These are phyloP conservation scores for Erannis defoliaria DNA, from an alignment of 2,888 invertebrate species.

Conservation along the genomic window DNA sequence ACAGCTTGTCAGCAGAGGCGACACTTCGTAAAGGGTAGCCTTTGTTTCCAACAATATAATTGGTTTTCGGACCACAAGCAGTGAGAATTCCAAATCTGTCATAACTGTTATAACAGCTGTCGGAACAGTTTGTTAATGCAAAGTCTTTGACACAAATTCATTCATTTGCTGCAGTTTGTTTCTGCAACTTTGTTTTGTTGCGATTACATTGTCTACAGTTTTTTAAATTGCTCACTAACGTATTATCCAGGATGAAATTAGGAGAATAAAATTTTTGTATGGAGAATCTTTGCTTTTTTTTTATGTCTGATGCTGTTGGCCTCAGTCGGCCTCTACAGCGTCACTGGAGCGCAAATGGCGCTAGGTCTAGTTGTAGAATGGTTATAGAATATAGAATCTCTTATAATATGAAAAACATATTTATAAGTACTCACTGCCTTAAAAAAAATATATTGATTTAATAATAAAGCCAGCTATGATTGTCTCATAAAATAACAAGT, in stretches of 20 bases:
- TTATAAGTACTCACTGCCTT: too few species aligned
- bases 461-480: slow-evolving; percentile 32
- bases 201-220: too few species aligned
- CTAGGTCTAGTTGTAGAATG: too few species aligned
- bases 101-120: slow-evolving; percentile 33
- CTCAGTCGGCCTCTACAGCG: too few species aligned
- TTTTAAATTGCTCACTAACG: too few species aligned
- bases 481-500: slow-evolving; percentile 31
- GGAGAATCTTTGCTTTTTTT: too few species aligned
- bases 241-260: too few species aligned
- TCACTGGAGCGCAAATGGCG: too few species aligned
- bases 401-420: too few species aligned
- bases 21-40: slow-evolving; percentile 32
- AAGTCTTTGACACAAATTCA: slow-evolving; percentile 20
- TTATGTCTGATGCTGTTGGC: too few species aligned
- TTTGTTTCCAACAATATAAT: slow-evolving; percentile 63
- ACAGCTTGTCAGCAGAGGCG: slow-evolving; percentile 26
- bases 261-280: neutral
- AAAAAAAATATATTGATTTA: slow-evolving; percentile 12
- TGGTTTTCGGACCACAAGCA: slow-evolving; percentile 60
- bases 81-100: slow-evolving; percentile 51
- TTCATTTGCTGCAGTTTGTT: slow-evolving; percentile 19
- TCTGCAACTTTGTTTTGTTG: slow-evolving; percentile 13
- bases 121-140: slow-evolving; percentile 20
- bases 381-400: too few species aligned